A percentile compares a stretch with the other conserved stretches of the same genome.
Evolutionary conservation across 2,797 vertebrate species (phyloP).

Genomic region (Notolabrus celidotus): DNA sequence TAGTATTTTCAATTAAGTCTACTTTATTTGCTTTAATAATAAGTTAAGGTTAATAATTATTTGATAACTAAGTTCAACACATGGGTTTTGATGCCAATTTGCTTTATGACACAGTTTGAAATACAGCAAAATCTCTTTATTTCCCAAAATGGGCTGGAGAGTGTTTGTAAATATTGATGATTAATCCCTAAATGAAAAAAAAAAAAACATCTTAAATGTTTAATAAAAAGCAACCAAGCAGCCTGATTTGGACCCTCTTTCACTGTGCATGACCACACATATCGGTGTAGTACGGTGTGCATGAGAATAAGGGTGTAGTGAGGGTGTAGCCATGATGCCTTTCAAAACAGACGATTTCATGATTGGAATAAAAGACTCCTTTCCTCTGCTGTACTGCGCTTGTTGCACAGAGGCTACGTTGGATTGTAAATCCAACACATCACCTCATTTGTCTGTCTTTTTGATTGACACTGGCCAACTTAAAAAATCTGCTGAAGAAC

Average conservation of each 20-base stretch:
- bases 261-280: slow-evolving; percentile 50
- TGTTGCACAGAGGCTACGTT: slow-evolving; percentile 26
- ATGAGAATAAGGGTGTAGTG: slow-evolving; percentile 30
- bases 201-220: slow-evolving; percentile 16
- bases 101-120: slow-evolving; percentile 2
- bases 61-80: background rate
- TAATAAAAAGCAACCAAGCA: slow-evolving; percentile 14
- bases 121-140: background rate
- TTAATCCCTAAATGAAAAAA: slow-evolving; percentile 1
- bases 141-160: background rate
- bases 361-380: slow-evolving; percentile 5
- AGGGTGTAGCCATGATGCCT: slow-evolving; percentile 32
- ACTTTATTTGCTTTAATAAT: background rate
- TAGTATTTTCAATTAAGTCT: background rate
- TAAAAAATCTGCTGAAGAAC: slow-evolving; percentile 48
- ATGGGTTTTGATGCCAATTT: slow-evolving; percentile 9
- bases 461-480: slow-evolving; percentile 35
- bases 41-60: background rate
- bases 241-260: slow-evolving; percentile 14
- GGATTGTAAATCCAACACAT: slow-evolving; percentile 47
- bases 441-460: slow-evolving; percentile 56
- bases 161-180: slow-evolving; percentile 1
- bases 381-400: slow-evolving; percentile 19
- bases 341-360: slow-evolving; percentile 44
- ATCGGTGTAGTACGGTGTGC: slow-evolving; percentile 50